Evolutionary conservation across 1,140 invertebrate species (phyloP).

Genomic region (Heterodera schachtii): DNA sequence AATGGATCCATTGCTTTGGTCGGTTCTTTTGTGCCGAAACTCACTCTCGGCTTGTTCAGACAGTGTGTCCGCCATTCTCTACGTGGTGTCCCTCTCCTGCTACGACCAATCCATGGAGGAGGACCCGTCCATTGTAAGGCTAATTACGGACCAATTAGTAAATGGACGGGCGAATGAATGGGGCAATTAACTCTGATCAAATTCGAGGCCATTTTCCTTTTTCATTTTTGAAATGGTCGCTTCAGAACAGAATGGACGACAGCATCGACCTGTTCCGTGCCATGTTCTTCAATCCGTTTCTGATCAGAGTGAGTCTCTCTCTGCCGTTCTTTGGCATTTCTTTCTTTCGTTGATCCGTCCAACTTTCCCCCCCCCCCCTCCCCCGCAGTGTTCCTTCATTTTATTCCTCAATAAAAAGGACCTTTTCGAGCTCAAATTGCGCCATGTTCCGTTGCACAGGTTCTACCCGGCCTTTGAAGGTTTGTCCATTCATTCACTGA

Average conservation of each 20-base stretch:
- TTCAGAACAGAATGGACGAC: slow-evolving; percentile 52
- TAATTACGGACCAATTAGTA: no score
- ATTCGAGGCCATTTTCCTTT: no score
- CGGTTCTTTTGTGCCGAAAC: neutral
- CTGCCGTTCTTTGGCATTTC: no score
- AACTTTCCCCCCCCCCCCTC: no score
- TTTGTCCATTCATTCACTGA: neutral
- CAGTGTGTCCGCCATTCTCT: slow-evolving; percentile 51
- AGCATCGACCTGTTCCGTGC: slow-evolving; percentile 44
- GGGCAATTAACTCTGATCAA: no score
- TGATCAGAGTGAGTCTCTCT: slow-evolving; percentile 16
- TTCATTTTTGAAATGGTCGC: no score
- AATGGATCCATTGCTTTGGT: slow-evolving; percentile 55
- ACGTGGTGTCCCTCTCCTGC: slow-evolving; percentile 45
- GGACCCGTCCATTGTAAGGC: slow-evolving; percentile 46
- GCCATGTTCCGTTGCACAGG: slow-evolving; percentile 40
- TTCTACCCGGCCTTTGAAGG: slow-evolving; percentile 50
- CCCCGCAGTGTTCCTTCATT: slow-evolving; percentile 41
- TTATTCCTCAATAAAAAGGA: slow-evolving; percentile 55
- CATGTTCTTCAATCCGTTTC: slow-evolving; percentile 48
- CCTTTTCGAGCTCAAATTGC: slow-evolving; percentile 48
- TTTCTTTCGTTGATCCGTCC: no score
- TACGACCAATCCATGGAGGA: slow-evolving; percentile 53
- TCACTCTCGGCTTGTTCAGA: slow-evolving; percentile 17
- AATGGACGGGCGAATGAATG: no score